Evolutionary conservation across 2,888 invertebrate species (phyloP).

Genomic region (Podabrus alpinus): DNA sequence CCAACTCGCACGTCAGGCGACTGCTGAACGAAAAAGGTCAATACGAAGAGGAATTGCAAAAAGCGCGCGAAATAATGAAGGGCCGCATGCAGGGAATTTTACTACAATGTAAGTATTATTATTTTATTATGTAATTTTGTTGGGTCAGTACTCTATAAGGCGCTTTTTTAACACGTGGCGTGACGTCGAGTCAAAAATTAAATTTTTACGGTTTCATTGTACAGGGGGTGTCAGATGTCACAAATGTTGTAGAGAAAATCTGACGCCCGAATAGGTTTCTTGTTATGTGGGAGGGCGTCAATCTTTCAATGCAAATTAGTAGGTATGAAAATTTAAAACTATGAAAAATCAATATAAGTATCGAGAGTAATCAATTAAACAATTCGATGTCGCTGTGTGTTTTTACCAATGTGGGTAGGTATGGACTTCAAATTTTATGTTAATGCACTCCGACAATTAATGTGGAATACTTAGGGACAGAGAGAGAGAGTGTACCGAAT

Average conservation of each 20-base stretch:
- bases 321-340: not conserved
- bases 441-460: not conserved
- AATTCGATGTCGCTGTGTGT: not conserved
- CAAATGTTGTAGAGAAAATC: not conserved
- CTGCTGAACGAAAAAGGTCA: constrained; percentile 82
- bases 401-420: not conserved
- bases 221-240: not conserved
- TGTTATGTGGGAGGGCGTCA: not conserved
- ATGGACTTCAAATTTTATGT: not conserved
- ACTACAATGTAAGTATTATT: constrained; percentile 83
- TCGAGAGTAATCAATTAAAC: not conserved
- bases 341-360: not conserved
- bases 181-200: not conserved
- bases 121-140: constrained; percentile 8
- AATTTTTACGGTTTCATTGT: not conserved
- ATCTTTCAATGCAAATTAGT: not conserved
- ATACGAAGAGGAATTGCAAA: constrained; percentile 85
- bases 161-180: not conserved
- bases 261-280: not conserved
- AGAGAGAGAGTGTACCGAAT: not conserved
- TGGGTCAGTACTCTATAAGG: constrained; percentile 19
- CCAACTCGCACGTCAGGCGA: constrained; percentile 89
- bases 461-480: not conserved
- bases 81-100: constrained; percentile 84
- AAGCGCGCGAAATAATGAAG: constrained; percentile 82